Conservation (phyloP, 2,888 invertebrate genomes). For the Theretra japonica region DNA sequence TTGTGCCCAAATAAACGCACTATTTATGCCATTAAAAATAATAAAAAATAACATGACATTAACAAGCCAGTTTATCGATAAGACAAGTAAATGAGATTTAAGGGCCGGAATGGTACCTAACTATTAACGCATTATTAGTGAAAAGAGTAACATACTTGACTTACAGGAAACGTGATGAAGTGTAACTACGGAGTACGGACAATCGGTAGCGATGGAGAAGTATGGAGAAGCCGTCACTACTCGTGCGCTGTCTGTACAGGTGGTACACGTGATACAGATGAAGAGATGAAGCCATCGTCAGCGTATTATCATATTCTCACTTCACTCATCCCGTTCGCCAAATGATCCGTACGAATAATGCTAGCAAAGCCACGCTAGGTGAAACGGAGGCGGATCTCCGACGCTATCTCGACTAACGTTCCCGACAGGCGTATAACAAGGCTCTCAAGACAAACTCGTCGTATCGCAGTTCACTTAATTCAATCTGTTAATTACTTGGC, state of each 20-base stretch:
- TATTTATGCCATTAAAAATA: conserved; percentile 51
- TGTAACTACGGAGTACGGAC: background rate
- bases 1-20: conserved; percentile 60
- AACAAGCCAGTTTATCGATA: conserved; percentile 27
- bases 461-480: conserved; percentile 5
- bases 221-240: background rate
- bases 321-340: conserved; percentile 1
- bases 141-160: conserved; percentile 14
- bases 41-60: conserved; percentile 51
- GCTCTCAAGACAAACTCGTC: background rate
- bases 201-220: background rate
- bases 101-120: conserved; percentile 26
- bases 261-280: background rate
- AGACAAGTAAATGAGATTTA: conserved; percentile 30
- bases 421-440: conserved; percentile 8
- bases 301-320: background rate
- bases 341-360: conserved; percentile 6
- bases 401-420: conserved; percentile 1
- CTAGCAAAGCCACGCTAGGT: conserved; percentile 12
- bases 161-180: conserved; percentile 13
- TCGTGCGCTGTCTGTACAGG: background rate
- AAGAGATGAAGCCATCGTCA: background rate
- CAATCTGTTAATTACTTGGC: conserved; percentile 26
- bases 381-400: conserved; percentile 14
- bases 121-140: conserved; percentile 23